Evolutionary conservation across 2,797 vertebrate genomes (phyloP).

Genomic region (Hoplostethus atlanticus): DNA sequence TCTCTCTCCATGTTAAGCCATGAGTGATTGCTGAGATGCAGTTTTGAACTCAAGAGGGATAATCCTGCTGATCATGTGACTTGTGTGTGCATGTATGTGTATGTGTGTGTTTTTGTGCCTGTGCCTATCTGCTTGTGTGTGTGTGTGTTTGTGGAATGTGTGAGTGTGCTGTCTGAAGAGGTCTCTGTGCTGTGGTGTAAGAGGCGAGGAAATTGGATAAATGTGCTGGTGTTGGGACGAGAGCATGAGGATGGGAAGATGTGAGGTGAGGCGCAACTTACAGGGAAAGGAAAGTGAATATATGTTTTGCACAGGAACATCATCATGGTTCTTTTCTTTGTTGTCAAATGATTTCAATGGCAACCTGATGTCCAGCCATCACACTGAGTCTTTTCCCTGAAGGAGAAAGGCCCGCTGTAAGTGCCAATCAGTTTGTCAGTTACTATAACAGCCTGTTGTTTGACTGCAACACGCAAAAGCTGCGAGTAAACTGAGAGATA

Average conservation of each 20-base stretch:
- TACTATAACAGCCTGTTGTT: background rate
- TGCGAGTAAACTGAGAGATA: background rate
- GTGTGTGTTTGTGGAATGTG: background rate
- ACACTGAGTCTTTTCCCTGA: background rate
- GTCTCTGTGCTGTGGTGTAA: conserved; percentile 9
- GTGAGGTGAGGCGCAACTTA: too few relatives aligned
- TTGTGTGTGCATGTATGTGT: conserved; percentile 6
- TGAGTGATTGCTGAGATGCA: conserved; percentile 69
- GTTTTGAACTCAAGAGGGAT: conserved; percentile 67
- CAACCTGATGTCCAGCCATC: too few relatives aligned
- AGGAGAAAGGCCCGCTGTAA: background rate
- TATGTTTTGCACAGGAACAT: background rate
- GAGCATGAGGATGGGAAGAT: too few relatives aligned
- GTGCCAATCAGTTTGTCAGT: background rate
- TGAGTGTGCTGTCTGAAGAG: conserved; percentile 2
- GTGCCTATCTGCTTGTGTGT: conserved; percentile 1
- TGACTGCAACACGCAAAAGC: background rate
- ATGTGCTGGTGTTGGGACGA: background rate
- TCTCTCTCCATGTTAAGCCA: conserved; percentile 56
- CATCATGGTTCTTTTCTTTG: background rate
- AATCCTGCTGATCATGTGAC: conserved; percentile 76
- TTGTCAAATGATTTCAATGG: background rate
- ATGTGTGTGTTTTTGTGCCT: conserved; percentile 1
- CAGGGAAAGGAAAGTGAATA: too few relatives aligned
- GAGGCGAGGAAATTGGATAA: background rate